Base-by-base conservation (phyloP, 2,888 invertebrate genomes). In the Heliconius ismenius region DNA sequence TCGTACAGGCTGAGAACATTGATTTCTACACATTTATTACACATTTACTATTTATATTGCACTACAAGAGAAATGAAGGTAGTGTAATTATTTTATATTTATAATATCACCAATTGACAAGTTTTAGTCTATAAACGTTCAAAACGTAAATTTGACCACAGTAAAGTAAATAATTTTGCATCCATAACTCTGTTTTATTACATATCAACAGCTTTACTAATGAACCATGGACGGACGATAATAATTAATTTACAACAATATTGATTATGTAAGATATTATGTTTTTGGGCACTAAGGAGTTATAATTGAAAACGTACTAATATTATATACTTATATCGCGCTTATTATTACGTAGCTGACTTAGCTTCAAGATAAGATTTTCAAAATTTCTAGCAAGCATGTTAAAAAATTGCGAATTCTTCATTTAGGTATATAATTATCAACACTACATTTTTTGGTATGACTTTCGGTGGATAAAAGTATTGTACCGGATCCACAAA, bases 191-290 rank as follows among this genome's bases (percentile, higher is more conserved):
- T 64, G 21, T 21, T 64, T 32, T 36, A 36, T 11, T n/a, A 64
- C 18, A 64, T 2, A 28, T 64, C 18, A 64, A 32, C 64, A 64
- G 36, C n/a, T 43, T 36, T 75, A 65, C 15, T 70, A 65, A 76
- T 58, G 58, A 68, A 67, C 21, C 60, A 63, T 76, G 76, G 76
- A 76, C 76, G 76, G 73, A 76, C 43, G 68, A 76, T 32, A 73
- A 73, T 58, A 73, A 75, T 70, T 67, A 63, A 62, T 43, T 64
- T n/a, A 24, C 10, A 60, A 63, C 60, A 54, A n/a, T 62, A 43
- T 21, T 3, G 32, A 43, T n/a, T n/a, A 43, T 58, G 58, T 58
- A 49, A 49, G 54, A 26, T 68, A 68, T 43, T 43, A 63, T 68
- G 28, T 69, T 28, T 36, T 69, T 69, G 54, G 69, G 54, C 69